These are phyloP conservation scores for Cynodonichthys magdalenae DNA, from an alignment of 2,797 vertebrate genomes.

Conservation along the genomic window DNA sequence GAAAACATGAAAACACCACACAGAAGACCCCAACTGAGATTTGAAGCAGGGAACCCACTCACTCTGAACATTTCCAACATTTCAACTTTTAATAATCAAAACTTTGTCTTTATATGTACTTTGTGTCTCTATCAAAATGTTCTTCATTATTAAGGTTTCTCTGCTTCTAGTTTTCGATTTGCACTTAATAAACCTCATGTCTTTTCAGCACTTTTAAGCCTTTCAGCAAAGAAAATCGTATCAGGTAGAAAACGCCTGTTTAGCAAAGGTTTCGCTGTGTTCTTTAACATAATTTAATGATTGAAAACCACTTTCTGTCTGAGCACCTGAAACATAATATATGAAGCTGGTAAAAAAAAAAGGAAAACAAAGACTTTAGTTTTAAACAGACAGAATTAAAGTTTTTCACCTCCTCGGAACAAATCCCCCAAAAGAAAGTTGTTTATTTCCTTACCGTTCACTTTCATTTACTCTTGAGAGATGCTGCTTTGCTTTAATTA, in stretches of 20 bases:
- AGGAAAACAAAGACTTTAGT: neutral
- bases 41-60: too few relatives aligned
- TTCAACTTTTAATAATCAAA: neutral
- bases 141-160: too few relatives aligned
- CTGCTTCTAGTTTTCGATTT: too few relatives aligned
- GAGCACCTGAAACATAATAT: neutral
- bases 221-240: too few relatives aligned
- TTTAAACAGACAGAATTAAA: conserved; percentile 1
- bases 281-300: neutral
- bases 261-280: too few relatives aligned
- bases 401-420: neutral
- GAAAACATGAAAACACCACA: too few relatives aligned
- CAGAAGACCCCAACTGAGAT: too few relatives aligned
- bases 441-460: neutral
- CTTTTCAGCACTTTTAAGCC: too few relatives aligned
- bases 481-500: conserved; percentile 4
- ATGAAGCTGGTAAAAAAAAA: neutral
- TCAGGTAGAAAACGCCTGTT: too few relatives aligned
- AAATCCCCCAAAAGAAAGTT: conserved; percentile 8
- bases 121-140: too few relatives aligned
- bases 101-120: neutral
- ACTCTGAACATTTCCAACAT: too few relatives aligned
- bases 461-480: neutral
- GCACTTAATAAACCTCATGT: too few relatives aligned
- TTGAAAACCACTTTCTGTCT: neutral